These are phyloP conservation scores for Standfussiana lucernea DNA, from an alignment of 2,888 invertebrate species.

Conservation along the genomic window DNA sequence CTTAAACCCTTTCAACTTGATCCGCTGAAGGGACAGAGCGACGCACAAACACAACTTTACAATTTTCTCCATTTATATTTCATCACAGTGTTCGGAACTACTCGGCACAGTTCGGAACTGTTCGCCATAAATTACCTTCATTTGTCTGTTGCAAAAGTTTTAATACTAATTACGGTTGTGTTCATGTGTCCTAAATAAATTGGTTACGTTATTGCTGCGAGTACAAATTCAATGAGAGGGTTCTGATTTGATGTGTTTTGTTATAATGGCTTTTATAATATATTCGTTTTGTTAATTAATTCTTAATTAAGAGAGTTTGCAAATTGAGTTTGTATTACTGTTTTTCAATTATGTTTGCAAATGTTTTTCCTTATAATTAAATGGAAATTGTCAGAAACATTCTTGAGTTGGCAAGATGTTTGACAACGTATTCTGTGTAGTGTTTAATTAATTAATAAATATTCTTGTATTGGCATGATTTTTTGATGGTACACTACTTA, in stretches of 20 bases:
- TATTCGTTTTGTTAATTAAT: constrained; percentile 55
- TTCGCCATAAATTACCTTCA: constrained; percentile 71
- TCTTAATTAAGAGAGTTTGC: constrained; percentile 35
- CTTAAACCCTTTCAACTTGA: constrained; percentile 76
- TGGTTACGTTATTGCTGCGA: constrained; percentile 48
- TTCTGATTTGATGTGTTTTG: constrained; percentile 58
- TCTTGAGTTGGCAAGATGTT: background rate
- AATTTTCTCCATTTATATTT: constrained; percentile 79
- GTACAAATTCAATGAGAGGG: constrained; percentile 60
- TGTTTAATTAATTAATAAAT: background rate
- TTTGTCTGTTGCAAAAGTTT: constrained; percentile 70
- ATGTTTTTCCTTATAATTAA: constrained; percentile 2
- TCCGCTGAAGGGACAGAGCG: constrained; percentile 66
- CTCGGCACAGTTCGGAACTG: constrained; percentile 54
- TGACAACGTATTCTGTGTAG: background rate
- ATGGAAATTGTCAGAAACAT: background rate
- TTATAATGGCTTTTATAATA: constrained; percentile 59
- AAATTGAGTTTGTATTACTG: constrained; percentile 39
- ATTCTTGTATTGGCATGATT: background rate
- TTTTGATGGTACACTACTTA: background rate
- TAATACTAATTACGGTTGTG: constrained; percentile 68
- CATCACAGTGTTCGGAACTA: constrained; percentile 67
- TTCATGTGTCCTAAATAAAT: constrained; percentile 62
- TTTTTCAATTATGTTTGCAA: constrained; percentile 23
- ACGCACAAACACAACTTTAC: constrained; percentile 73